These are phyloP conservation scores for Microcebus murinus DNA, from an alignment of 2,113 vertebrate species.

Conservation along the genomic window DNA sequence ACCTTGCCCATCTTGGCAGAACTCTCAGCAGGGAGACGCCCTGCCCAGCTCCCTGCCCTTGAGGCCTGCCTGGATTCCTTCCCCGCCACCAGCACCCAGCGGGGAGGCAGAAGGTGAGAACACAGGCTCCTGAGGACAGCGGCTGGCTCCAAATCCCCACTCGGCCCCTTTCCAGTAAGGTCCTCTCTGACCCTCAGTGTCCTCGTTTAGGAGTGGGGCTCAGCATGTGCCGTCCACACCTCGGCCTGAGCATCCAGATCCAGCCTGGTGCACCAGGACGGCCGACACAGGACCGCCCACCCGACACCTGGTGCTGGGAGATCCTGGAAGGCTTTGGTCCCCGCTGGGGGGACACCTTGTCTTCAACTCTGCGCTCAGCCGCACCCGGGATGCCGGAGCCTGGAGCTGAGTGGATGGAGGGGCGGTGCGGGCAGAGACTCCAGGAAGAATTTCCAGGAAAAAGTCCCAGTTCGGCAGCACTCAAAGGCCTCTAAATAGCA, in stretches of 20 bases:
- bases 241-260: fast-evolving
- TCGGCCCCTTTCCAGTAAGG: neutral
- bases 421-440: fast-evolving
- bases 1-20: too few species aligned
- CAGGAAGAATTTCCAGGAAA: fast-evolving
- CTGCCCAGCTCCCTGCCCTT: neutral
- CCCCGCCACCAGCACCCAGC: fast-evolving
- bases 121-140: neutral
- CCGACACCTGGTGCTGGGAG: neutral
- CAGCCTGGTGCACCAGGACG: fast-evolving
- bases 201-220: neutral
- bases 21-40: fast-evolving
- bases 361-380: fast-evolving
- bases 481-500: too few species aligned
- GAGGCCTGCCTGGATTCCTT: neutral
- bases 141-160: neutral
- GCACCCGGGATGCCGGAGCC: fast-evolving
- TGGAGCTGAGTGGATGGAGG: neutral
- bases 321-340: fast-evolving
- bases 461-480: fast-evolving
- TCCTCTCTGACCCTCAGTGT: neutral
- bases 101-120: neutral
- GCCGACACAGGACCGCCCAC: neutral
- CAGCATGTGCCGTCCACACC: fast-evolving
- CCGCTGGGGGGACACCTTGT: neutral